phyloP scores from a whole-genome alignment of 2,888 invertebrate species.

The Euplagia quadripunctaria region DNA sequence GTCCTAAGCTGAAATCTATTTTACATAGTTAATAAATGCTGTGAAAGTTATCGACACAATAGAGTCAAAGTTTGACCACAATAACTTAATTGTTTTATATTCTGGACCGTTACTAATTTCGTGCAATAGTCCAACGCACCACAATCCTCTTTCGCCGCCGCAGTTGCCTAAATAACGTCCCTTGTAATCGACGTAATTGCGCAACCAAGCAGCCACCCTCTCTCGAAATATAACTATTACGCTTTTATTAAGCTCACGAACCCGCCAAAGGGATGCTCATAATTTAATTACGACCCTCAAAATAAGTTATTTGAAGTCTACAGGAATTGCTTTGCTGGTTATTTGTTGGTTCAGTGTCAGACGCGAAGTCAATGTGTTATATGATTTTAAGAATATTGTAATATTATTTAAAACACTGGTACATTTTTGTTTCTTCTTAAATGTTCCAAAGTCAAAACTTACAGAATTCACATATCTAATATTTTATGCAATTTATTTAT shows the following conservation, averaged over 20 bases:
- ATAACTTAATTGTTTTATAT: conserved; percentile 15
- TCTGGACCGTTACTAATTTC: conserved; percentile 31
- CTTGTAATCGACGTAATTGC: conserved; percentile 68
- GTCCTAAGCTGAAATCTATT: no score
- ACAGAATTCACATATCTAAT: neutral
- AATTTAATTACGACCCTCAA: conserved; percentile 82
- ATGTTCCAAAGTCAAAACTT: neutral
- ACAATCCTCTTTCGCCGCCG: conserved; percentile 51
- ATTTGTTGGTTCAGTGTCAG: conserved; percentile 55
- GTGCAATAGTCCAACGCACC: conserved; percentile 36
- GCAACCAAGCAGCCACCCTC: conserved; percentile 72
- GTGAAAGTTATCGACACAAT: no score
- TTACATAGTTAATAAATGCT: no score
- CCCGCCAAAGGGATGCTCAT: conserved; percentile 82
- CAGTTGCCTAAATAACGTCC: conserved; percentile 61
- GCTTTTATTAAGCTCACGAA: conserved; percentile 83
- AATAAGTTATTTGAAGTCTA: conserved; percentile 72
- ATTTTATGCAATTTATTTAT: no score
- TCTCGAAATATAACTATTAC: conserved; percentile 81
- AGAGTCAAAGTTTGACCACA: no score
- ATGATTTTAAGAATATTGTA: conserved; percentile 30
- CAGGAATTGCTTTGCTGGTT: conserved; percentile 62
- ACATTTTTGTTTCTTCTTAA: neutral
- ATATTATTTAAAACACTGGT: neutral
- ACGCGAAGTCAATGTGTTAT: conserved; percentile 46